Evolutionary conservation across 2,888 invertebrate species (phyloP).

Genomic region (Nowickia ferox): DNA sequence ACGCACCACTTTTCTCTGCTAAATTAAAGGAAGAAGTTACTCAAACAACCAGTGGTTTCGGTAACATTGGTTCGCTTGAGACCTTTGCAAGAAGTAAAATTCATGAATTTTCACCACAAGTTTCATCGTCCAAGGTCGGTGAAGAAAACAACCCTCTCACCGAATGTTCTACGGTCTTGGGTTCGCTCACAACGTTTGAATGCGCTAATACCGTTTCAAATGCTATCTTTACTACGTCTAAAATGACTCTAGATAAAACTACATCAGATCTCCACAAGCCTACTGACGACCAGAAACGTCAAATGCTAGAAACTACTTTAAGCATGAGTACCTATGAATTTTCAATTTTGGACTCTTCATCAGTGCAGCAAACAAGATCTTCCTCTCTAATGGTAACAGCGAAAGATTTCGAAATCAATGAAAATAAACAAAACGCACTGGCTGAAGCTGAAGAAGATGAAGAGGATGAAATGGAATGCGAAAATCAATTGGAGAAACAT

Average conservation of each 20-base stretch:
- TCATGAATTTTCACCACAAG: slow-evolving; percentile 77
- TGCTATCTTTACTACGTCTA: slow-evolving; percentile 30
- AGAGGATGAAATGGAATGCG: slow-evolving; percentile 27
- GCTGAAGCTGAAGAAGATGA: slow-evolving; percentile 6
- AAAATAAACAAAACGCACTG: not conserved
- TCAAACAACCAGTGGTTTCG: slow-evolving; percentile 48
- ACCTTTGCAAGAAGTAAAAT: slow-evolving; percentile 70
- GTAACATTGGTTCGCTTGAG: slow-evolving; percentile 45
- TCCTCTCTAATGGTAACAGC: slow-evolving; percentile 37
- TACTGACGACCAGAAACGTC: slow-evolving; percentile 59
- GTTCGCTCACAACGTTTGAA: slow-evolving; percentile 73
- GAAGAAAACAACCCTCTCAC: slow-evolving; percentile 71
- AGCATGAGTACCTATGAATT: slow-evolving; percentile 80
- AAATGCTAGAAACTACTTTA: slow-evolving; percentile 78
- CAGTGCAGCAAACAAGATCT: slow-evolving; percentile 52
- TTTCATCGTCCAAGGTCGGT: slow-evolving; percentile 79
- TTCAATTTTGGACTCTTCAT: slow-evolving; percentile 70
- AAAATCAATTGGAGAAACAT: slow-evolving; percentile 9
- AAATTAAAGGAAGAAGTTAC: slow-evolving; percentile 16
- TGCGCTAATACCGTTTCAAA: slow-evolving; percentile 53
- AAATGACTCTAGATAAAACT: slow-evolving; percentile 12
- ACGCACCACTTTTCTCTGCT: slow-evolving; percentile 50
- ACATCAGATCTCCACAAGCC: slow-evolving; percentile 27
- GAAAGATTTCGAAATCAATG: not conserved
- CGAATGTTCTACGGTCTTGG: slow-evolving; percentile 78